phyloP scores from a whole-genome alignment of 2,797 vertebrate genomes.

The Gadopsis bispinosus region DNA sequence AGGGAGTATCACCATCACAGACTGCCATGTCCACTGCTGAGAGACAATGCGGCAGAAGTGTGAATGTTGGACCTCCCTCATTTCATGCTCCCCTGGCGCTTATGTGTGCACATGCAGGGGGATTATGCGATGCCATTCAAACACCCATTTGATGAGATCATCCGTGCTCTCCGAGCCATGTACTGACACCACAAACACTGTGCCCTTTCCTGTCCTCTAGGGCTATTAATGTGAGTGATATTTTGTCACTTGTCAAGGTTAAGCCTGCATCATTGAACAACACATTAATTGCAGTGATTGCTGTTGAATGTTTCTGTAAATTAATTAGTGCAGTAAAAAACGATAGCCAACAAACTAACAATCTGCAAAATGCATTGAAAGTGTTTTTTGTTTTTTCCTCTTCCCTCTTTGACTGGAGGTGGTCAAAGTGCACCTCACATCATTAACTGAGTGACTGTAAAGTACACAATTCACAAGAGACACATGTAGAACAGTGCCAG shows the following conservation, averaged over 20 bases:
- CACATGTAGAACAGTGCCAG: slow-evolving; percentile 1
- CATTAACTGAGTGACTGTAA: slow-evolving; percentile 53
- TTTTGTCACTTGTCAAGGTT: slow-evolving; percentile 49
- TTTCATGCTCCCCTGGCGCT: slow-evolving; percentile 65
- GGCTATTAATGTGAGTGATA: slow-evolving; percentile 38
- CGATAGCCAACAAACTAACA: slow-evolving; percentile 9
- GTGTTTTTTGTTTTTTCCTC: neutral
- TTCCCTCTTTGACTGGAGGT: slow-evolving; percentile 6
- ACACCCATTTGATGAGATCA: slow-evolving; percentile 67
- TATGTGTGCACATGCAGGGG: slow-evolving; percentile 55
- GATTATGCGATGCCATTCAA: slow-evolving; percentile 68
- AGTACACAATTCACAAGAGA: slow-evolving; percentile 9
- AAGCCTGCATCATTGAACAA: slow-evolving; percentile 34
- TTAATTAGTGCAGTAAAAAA: slow-evolving; percentile 43
- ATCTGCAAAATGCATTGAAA: slow-evolving; percentile 3
- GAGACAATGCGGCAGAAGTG: slow-evolving; percentile 40
- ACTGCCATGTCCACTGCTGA: slow-evolving; percentile 33
- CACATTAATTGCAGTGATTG: slow-evolving; percentile 50
- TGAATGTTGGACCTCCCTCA: slow-evolving; percentile 50
- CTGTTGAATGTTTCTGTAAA: slow-evolving; percentile 46
- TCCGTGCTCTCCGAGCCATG: slow-evolving; percentile 57
- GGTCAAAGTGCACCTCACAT: slow-evolving; percentile 30
- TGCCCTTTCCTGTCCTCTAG: slow-evolving; percentile 52
- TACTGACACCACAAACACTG: slow-evolving; percentile 56
- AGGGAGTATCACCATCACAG: slow-evolving; percentile 44